Evolutionary conservation across 2,888 invertebrate species (phyloP).

Genomic region (Anagyrus pseudococci): DNA sequence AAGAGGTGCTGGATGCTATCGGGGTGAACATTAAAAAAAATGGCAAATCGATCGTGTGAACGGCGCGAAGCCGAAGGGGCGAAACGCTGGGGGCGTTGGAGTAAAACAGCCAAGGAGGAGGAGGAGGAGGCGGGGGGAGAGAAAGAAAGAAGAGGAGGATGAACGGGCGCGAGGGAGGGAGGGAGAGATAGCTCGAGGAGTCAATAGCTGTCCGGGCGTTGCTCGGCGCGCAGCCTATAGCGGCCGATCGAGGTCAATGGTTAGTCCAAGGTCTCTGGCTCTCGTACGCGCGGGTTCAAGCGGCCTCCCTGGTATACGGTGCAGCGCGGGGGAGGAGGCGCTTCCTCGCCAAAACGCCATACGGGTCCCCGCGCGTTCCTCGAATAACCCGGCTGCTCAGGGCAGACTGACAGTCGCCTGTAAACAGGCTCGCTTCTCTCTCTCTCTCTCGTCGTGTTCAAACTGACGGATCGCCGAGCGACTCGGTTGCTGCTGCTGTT

Average conservation of each 20-base stretch:
- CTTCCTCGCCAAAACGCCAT: neutral
- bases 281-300: neutral
- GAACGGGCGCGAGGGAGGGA: too few relatives aligned
- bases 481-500: conserved; percentile 8
- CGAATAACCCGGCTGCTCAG: conserved; percentile 49
- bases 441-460: too few relatives aligned
- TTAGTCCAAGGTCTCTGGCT: conserved; percentile 58
- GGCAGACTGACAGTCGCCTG: conserved; percentile 42
- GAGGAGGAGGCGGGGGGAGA: too few relatives aligned
- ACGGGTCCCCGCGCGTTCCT: conserved; percentile 46
- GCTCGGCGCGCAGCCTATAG: conserved; percentile 37
- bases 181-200: too few relatives aligned
- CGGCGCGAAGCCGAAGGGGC: conserved; percentile 17
- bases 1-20: neutral
- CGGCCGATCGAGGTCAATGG: conserved; percentile 54
- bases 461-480: conserved; percentile 11
- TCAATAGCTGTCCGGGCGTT: conserved; percentile 52
- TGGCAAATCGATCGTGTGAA: conserved; percentile 34
- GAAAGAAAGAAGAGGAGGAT: too few relatives aligned
- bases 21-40: conserved; percentile 23
- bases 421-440: conserved; percentile 39
- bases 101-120: too few relatives aligned
- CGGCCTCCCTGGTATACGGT: too few relatives aligned
- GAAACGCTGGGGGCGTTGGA: neutral
- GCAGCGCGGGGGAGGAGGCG: too few relatives aligned